Conservation (phyloP, 1,140 invertebrate species). For the Drosophila sproati region DNA sequence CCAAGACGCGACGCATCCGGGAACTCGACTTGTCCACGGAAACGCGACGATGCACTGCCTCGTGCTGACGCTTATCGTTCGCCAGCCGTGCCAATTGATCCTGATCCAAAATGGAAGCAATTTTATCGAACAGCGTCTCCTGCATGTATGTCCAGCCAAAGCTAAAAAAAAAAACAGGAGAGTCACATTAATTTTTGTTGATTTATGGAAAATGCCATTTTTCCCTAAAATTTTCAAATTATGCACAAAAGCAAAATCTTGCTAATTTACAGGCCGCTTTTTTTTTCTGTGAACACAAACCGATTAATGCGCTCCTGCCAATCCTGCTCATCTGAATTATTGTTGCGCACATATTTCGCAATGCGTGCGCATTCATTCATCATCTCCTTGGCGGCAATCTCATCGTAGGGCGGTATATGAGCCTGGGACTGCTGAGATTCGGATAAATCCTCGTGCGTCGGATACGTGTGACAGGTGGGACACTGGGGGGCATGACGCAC, state of each 20-base stretch:
- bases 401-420: constrained; percentile 87
- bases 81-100: constrained; percentile 90
- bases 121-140: constrained; percentile 88
- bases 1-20: constrained; percentile 88
- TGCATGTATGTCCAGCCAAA: constrained; percentile 89
- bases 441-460: constrained; percentile 60
- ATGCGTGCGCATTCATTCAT: constrained; percentile 91
- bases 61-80: constrained; percentile 86
- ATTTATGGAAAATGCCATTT: too few species aligned
- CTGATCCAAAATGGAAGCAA: constrained; percentile 89
- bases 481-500: constrained; percentile 80
- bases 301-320: constrained; percentile 90
- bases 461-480: constrained; percentile 76
- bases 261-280: too few species aligned
- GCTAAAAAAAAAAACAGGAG: constrained; percentile 79
- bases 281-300: constrained; percentile 72
- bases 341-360: constrained; percentile 87
- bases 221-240: too few species aligned
- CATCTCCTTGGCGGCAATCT: constrained; percentile 86
- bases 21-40: constrained; percentile 90
- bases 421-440: constrained; percentile 58
- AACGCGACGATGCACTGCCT: constrained; percentile 89
- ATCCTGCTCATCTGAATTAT: constrained; percentile 87
- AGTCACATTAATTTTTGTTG: not conserved
- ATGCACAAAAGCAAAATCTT: too few species aligned